phyloP scores from a whole-genome alignment of 2,888 invertebrate species.

The Norana najaformis region DNA sequence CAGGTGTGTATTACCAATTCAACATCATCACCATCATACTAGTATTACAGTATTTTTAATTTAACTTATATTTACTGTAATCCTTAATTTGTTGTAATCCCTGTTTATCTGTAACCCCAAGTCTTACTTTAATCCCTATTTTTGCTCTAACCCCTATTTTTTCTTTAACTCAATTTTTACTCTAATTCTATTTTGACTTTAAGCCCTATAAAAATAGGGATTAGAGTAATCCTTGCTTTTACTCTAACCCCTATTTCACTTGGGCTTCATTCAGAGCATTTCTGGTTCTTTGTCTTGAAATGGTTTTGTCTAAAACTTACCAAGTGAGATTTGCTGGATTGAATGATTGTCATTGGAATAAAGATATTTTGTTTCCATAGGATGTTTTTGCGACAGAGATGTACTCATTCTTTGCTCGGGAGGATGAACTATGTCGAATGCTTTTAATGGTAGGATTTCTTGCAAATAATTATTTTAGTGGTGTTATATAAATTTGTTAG shows the following conservation, averaged over 20 bases:
- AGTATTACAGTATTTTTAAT: background rate
- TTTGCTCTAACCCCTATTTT: too few relatives aligned
- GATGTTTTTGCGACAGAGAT: slow-evolving; percentile 24
- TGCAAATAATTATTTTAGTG: background rate
- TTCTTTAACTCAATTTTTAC: too few relatives aligned
- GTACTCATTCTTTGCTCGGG: slow-evolving; percentile 20
- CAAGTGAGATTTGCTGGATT: background rate
- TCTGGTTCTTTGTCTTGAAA: too few relatives aligned
- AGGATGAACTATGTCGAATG: slow-evolving; percentile 14
- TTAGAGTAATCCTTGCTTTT: too few relatives aligned
- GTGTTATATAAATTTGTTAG: background rate
- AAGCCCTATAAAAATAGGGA: too few relatives aligned
- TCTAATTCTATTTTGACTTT: too few relatives aligned
- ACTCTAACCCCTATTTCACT: too few relatives aligned
- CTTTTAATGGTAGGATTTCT: slow-evolving; percentile 8
- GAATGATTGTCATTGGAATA: background rate
- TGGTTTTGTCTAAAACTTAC: background rate
- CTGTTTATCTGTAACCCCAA: background rate
- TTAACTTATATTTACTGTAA: background rate
- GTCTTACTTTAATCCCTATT: background rate
- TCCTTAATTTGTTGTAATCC: background rate
- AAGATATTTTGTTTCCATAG: background rate
- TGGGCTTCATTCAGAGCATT: too few relatives aligned
- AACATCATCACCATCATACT: too few relatives aligned
- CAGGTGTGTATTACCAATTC: too few relatives aligned